Evolutionary conservation across 2,888 invertebrate species (phyloP).

Genomic region (Metalampra italica): DNA sequence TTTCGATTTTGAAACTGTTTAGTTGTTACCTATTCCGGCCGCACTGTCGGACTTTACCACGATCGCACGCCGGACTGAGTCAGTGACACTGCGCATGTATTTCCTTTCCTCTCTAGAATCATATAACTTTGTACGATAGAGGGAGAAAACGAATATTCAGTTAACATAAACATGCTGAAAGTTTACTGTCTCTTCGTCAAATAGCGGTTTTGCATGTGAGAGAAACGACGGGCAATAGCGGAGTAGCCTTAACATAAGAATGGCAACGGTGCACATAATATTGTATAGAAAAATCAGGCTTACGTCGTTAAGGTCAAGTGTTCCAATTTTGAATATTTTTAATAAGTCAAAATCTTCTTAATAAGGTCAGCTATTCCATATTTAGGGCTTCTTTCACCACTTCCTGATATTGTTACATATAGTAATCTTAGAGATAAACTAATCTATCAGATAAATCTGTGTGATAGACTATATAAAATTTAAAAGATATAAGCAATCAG

Average conservation of each 20-base stretch:
- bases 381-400: too few relatives aligned
- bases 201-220: conserved; percentile 28
- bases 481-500: too few relatives aligned
- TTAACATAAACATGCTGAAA: conserved; percentile 12
- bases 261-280: conserved; percentile 58
- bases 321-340: too few relatives aligned
- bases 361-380: too few relatives aligned
- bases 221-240: conserved; percentile 33
- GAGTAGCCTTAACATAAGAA: conserved; percentile 46
- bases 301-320: conserved; percentile 56
- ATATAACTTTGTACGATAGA: conserved; percentile 17
- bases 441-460: too few relatives aligned
- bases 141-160: conserved; percentile 50
- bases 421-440: too few relatives aligned
- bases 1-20: conserved; percentile 24
- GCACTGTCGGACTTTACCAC: conserved; percentile 30
- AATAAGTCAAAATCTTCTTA: too few relatives aligned
- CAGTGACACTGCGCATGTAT: conserved; percentile 70
- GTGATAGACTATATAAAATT: too few relatives aligned
- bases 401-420: too few relatives aligned
- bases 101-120: conserved; percentile 44
- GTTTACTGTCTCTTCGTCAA: conserved; percentile 35
- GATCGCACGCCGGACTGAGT: conserved; percentile 60
- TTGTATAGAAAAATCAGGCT: conserved; percentile 66
- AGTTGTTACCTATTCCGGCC: conserved; percentile 16